These are phyloP conservation scores for Sesia bembeciformis DNA, from an alignment of 2,888 invertebrate genomes.

Conservation along the genomic window DNA sequence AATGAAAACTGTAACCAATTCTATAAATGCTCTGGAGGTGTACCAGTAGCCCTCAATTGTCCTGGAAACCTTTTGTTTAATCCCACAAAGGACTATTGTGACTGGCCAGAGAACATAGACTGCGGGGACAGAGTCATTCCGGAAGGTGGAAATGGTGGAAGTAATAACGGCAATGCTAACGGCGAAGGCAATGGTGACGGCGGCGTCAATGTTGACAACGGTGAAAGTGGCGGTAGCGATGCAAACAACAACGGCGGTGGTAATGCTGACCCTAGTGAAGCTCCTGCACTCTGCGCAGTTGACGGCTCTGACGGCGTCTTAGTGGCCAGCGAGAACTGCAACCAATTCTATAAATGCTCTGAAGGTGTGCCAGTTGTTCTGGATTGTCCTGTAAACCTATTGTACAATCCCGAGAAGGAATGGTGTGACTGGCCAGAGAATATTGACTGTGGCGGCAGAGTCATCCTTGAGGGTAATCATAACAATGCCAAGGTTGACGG, in stretches of 20 bases:
- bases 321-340: conserved; percentile 11
- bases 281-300: not conserved
- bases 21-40: conserved; percentile 25
- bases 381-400: conserved; percentile 10
- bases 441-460: conserved; percentile 22
- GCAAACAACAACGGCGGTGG: conserved; percentile 8
- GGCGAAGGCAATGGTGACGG: not conserved
- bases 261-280: conserved; percentile 22
- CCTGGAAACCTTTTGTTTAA: conserved; percentile 23
- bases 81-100: conserved; percentile 20
- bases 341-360: conserved; percentile 22
- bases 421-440: conserved; percentile 20
- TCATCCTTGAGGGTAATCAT: conserved; percentile 3
- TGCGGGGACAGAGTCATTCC: conserved; percentile 27
- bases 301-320: not conserved
- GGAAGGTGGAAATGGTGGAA: conserved; percentile 5
- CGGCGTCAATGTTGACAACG: not conserved
- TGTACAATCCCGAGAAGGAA: conserved; percentile 19
- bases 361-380: conserved; percentile 15
- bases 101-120: conserved; percentile 28
- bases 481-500: not conserved
- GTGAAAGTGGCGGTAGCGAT: conserved; percentile 5
- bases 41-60: conserved; percentile 21
- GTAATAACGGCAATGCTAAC: conserved; percentile 4
- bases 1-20: conserved; percentile 32